Base-by-base conservation (phyloP, 2,113 vertebrate genomes). In the Pteruthius melanotis region DNA sequence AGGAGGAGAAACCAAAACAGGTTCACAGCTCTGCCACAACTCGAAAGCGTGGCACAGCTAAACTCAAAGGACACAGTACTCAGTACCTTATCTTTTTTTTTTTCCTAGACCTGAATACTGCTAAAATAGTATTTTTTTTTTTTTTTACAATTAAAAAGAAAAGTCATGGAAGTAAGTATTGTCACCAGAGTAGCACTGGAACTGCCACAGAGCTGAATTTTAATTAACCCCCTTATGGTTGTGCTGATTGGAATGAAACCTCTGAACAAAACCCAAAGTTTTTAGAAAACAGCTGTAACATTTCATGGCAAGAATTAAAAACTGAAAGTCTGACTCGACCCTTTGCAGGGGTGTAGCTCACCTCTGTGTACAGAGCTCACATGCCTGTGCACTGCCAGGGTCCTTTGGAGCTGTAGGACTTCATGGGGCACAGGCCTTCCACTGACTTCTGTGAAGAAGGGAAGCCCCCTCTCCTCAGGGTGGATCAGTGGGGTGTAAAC, bases 1-100 rank as follows among this genome's bases (percentile, higher is more conserved):
- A 72, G 87, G 83, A 97, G 93, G 42, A 88, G 90, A 96, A 89
- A 92, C 50, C 88, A 94, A 96, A 76, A 44, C 86, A 96, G 94
- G 92, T 64, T 95, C 92, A 24, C 40, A 42, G 94, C 95, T 94
- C 93, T 74, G 94, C 93, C 95, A 57, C 15, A 26, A 3, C 86
- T 54, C 60, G 39, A 65, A 74, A 93, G 50, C 22, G 17, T 47
- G 90, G 93, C 74, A 85, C 82, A 61, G 78, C 72, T 68, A 16
- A 86, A 56, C 30, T 78, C 15, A 59, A 87, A 66, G 60, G 30
- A 69, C 22, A 47, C 56, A 63, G 93, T 60, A 88, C 8, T 45
- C 50, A 31, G 49, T 18, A 65, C 75, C 53, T 78, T 71, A 78
- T 20, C 52, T 71, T 66, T 47, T 70, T 40, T 40, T 33, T 40